Percentiles rank a stretch among this genome's conserved stretches.
Evolutionary conservation across 2,888 invertebrate genomes (phyloP).

Genomic region (Cryptocephalus moraei): DNA sequence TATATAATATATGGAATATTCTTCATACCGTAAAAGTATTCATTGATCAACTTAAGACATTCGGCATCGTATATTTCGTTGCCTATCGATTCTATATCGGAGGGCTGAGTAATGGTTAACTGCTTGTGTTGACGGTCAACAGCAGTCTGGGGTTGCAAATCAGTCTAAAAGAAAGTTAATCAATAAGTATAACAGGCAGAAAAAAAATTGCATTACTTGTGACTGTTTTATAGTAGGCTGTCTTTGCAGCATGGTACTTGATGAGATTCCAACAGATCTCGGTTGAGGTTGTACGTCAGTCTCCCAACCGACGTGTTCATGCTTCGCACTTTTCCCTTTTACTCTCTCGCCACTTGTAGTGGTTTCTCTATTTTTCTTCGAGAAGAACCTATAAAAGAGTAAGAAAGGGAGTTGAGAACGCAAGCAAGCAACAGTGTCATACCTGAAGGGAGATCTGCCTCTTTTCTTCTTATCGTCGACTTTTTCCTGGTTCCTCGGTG

Average conservation of each 20-base stretch:
- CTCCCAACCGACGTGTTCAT: constrained; percentile 8
- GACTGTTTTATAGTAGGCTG: constrained; percentile 44
- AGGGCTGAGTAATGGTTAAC: constrained; percentile 61
- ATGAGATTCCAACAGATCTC: constrained; percentile 38
- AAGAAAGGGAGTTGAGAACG: neutral
- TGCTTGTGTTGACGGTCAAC: constrained; percentile 62
- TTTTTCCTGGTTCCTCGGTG: constrained; percentile 28
- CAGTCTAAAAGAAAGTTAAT: constrained; percentile 36
- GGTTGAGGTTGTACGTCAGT: constrained; percentile 21
- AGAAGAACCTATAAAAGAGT: constrained; percentile 62
- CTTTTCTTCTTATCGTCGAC: constrained; percentile 56
- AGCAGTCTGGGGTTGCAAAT: constrained; percentile 41
- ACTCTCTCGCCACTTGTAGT: constrained; percentile 53
- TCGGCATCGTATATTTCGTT: constrained; percentile 82
- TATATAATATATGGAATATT: no score
- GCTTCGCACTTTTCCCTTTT: constrained; percentile 53
- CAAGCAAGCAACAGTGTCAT: constrained; percentile 5
- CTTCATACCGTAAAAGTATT: constrained; percentile 81
- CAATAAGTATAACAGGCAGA: neutral
- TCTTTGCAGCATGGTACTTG: constrained; percentile 36
- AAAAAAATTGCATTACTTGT: constrained; percentile 9
- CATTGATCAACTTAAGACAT: constrained; percentile 86
- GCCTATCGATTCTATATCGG: constrained; percentile 68
- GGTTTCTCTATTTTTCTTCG: constrained; percentile 60
- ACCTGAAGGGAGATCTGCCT: constrained; percentile 88